These are phyloP conservation scores for Mormyrus lacerda DNA, from an alignment of 2,113 vertebrate genomes.

Conservation along the genomic window DNA sequence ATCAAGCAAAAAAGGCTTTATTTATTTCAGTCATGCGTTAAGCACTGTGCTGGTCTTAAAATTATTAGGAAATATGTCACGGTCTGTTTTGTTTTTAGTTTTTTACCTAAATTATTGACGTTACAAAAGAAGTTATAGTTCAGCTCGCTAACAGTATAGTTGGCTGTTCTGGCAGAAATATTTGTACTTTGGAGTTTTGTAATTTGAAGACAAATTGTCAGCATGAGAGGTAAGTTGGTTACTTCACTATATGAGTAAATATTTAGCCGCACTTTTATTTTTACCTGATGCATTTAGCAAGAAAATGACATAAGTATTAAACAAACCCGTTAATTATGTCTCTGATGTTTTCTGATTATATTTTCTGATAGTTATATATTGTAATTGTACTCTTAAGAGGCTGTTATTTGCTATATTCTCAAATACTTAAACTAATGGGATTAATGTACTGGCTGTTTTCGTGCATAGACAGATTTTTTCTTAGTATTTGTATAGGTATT, in stretches of 20 bases:
- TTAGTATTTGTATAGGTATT: neutral
- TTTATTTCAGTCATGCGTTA: neutral
- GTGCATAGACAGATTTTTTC: neutral
- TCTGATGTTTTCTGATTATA: neutral
- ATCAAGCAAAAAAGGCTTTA: neutral
- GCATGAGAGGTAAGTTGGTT: constrained; percentile 62
- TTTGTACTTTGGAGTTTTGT: constrained; percentile 24
- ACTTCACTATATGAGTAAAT: neutral
- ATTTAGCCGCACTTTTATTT: neutral
- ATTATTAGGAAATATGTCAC: neutral
- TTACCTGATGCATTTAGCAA: neutral
- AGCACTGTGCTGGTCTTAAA: neutral
- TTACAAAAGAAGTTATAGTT: constrained; percentile 14
- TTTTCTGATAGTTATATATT: neutral
- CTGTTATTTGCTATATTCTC: neutral
- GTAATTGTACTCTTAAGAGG: neutral
- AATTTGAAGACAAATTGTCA: constrained; percentile 29
- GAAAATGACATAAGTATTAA: constrained; percentile 25
- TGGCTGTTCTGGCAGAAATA: constrained; percentile 17
- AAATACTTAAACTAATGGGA: neutral
- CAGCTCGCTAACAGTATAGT: constrained; percentile 18
- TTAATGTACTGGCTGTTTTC: neutral
- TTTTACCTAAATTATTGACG: constrained; percentile 10
- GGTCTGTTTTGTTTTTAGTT: neutral
- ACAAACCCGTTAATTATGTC: neutral